Percentiles rank a stretch among this genome's conserved stretches.
phyloP scores from a whole-genome alignment of 2,888 invertebrate genomes.

The Siphlonurus alternatus region DNA sequence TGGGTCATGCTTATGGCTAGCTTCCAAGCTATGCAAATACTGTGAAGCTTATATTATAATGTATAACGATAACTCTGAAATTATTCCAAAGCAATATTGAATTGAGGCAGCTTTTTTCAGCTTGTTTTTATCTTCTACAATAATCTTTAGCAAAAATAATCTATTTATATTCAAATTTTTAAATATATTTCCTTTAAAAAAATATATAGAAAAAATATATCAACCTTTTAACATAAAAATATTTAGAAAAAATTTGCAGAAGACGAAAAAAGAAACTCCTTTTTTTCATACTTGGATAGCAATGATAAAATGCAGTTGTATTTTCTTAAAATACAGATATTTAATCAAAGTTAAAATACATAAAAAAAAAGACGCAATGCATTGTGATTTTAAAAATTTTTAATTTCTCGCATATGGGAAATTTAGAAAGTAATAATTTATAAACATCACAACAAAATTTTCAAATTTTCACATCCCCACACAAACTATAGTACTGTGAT shows the following conservation, averaged over 20 bases:
- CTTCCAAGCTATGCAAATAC: neutral
- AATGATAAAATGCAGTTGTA: too few relatives aligned
- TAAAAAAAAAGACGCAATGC: too few relatives aligned
- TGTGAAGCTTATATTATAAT: neutral
- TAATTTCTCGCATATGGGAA: too few relatives aligned
- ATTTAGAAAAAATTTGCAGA: neutral
- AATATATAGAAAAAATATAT: neutral
- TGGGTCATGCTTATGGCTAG: neutral
- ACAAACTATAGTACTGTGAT: too few relatives aligned
- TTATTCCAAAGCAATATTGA: neutral
- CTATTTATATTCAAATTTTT: neutral
- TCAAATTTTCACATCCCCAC: too few relatives aligned
- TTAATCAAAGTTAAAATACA: too few relatives aligned
- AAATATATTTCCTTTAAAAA: neutral
- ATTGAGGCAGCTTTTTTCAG: neutral
- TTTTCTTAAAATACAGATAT: too few relatives aligned
- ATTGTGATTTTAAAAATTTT: too few relatives aligned
- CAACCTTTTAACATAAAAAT: neutral
- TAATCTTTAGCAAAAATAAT: neutral
- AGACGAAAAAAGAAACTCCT: too few relatives aligned
- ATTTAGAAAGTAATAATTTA: too few relatives aligned
- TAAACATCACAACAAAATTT: too few relatives aligned
- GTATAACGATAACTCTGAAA: neutral
- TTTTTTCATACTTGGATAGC: too few relatives aligned
- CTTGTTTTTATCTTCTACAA: neutral